Percentiles rank a stretch among this genome's conserved stretches.
Evolutionary conservation across 2,888 invertebrate species (phyloP).

Genomic region (Clivina fossor): DNA sequence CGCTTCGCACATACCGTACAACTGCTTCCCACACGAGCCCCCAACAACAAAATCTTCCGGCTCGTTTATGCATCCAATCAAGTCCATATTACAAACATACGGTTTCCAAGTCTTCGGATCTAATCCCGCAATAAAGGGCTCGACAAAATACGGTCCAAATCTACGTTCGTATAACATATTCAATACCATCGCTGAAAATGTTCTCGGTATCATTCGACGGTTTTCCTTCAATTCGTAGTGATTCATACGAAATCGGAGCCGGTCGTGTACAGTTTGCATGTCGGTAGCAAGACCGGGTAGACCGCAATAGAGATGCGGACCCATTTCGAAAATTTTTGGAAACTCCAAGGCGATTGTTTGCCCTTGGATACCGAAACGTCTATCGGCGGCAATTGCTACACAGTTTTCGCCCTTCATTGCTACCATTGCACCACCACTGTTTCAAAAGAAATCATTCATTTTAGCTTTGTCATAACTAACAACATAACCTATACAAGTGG

Average conservation of each 20-base stretch:
- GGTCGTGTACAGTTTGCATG: constrained; percentile 90
- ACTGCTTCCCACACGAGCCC: constrained; percentile 88
- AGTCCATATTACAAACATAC: constrained; percentile 91
- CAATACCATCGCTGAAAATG: constrained; percentile 89
- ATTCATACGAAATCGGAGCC: constrained; percentile 86
- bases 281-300: constrained; percentile 97
- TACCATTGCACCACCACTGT: constrained; percentile 94
- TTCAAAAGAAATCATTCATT: too few species aligned
- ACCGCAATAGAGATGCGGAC: constrained; percentile 84
- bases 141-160: constrained; percentile 97
- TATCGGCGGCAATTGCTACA: constrained; percentile 94
- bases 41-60: constrained; percentile 96
- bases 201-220: constrained; percentile 85
- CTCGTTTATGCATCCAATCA: constrained; percentile 88
- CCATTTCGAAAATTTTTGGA: constrained; percentile 91
- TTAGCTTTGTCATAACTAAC: too few species aligned
- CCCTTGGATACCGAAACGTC: constrained; percentile 90
- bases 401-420: constrained; percentile 99
- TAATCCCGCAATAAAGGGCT: constrained; percentile 93
- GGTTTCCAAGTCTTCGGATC: constrained; percentile 84
- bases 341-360: constrained; percentile 92
- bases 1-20: constrained; percentile 84
- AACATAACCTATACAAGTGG: too few species aligned
- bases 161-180: constrained; percentile 94
- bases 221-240: constrained; percentile 95